Base-by-base conservation (phyloP, 2,888 invertebrate genomes). In the Aplocera efformata region DNA sequence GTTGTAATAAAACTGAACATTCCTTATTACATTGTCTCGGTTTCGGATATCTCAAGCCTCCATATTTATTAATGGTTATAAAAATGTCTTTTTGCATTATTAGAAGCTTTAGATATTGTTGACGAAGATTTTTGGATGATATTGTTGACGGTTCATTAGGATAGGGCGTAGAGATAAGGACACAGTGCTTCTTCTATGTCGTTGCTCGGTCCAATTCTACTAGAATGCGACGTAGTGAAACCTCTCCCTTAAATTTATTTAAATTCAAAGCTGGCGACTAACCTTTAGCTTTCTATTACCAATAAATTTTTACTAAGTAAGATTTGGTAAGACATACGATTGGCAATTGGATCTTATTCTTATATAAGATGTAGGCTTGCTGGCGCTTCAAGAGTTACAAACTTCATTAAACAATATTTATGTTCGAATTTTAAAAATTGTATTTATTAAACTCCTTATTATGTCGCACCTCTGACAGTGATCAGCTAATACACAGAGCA, bases 91-190 rank as follows among this genome's bases (percentile, higher is more conserved):
- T 56, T 53, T 66, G 55, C 63, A 60, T 68, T 64, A 60, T 65
- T 67, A 66, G 56, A 67, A 58, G 65, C 59, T 64, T 65, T 68
- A 65, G 63, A 65, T 63, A 67, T 65, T 67, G 62, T 64, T 67
- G 54, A 66, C 59, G 61, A 53, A 62, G 52, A 57, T 55, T 56
- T 40, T 49, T 56, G 42, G 46, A 58, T 61, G 64, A 58, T 67
- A 63, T 71, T 66, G 67, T 71, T 72, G 62, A 61, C 60, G 66
- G 58, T 65, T 57, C 65, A 57, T 65, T 67, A 69, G 64, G 51
- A 46, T 68, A 67, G 63, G 64, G 50, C 51, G 55, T 60, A 66
- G 58, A 59, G 66, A 45, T 64, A 58, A 62, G 61, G 62, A 62
- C 48, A 60, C 53, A 50, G 48, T 48, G 48, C 24, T 27, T 42